phyloP scores from a whole-genome alignment of 2,797 vertebrate species.

The Buphagus erythrorhynchus region DNA sequence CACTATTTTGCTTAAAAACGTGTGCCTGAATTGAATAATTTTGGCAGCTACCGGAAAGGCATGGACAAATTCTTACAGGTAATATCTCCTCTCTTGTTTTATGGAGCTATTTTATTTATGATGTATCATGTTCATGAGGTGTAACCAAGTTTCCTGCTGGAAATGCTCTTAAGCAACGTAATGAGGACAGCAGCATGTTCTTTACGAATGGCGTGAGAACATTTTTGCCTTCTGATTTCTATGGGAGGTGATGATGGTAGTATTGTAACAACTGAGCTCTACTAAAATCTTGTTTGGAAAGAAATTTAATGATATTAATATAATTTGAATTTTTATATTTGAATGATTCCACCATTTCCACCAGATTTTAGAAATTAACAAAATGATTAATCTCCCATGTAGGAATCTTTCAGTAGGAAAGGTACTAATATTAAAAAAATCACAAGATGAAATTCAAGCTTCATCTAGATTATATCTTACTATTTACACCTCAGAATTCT shows the following conservation, averaged over 20 bases:
- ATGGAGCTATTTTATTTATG: neutral
- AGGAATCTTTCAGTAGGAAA: neutral
- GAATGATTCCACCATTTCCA: conserved; percentile 30
- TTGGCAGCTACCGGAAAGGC: neutral
- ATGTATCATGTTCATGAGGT: neutral
- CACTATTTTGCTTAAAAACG: neutral
- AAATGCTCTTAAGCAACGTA: neutral
- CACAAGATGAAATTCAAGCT: neutral
- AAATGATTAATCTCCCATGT: neutral
- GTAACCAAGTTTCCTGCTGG: neutral
- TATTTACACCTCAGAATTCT: neutral
- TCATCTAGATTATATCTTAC: neutral
- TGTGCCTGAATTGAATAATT: neutral
- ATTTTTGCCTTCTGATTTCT: neutral
- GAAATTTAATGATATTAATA: conserved; percentile 24
- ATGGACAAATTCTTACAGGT: neutral
- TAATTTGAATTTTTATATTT: neutral
- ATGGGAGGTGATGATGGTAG: neutral
- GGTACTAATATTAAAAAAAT: neutral
- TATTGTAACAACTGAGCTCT: neutral
- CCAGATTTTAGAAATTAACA: conserved; percentile 52
- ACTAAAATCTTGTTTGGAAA: conserved; percentile 39
- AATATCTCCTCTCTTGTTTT: neutral
- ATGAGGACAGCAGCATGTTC: neutral
- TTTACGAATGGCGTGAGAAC: neutral